Conservation (phyloP, 2,888 invertebrate species). For the Drosophila pullipes region DNA sequence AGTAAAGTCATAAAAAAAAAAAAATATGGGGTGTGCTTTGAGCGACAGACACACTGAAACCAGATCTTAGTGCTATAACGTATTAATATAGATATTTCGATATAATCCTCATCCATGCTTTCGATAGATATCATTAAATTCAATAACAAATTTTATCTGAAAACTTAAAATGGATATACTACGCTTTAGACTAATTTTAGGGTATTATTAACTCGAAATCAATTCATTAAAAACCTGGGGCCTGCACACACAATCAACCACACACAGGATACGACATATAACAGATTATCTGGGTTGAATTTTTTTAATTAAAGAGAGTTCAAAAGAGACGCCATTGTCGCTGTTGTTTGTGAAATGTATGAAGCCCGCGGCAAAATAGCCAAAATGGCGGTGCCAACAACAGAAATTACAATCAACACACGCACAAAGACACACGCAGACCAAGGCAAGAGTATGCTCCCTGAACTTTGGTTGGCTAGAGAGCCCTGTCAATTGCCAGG, state of each 20-base stretch:
- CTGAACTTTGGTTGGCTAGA: constrained; percentile 30
- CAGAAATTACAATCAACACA: constrained; percentile 39
- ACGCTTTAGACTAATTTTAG: neutral
- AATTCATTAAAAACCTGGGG: constrained; percentile 52
- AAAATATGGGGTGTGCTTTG: neutral
- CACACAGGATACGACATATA: constrained; percentile 14
- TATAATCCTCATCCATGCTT: neutral
- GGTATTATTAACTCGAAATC: constrained; percentile 40
- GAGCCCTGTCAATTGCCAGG: constrained; percentile 43
- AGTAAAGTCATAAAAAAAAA: constrained; percentile 49
- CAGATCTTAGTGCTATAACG: neutral
- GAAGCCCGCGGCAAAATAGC: constrained; percentile 49
- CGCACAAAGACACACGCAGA: constrained; percentile 1
- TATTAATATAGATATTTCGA: neutral
- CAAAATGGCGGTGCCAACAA: constrained; percentile 60
- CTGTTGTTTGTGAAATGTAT: constrained; percentile 66
- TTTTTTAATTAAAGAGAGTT: constrained; percentile 76
- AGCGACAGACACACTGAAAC: constrained; percentile 4
- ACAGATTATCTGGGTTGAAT: constrained; percentile 31
- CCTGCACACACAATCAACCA: constrained; percentile 13
- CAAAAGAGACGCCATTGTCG: constrained; percentile 58
- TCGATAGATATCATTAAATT: neutral
- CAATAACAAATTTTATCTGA: neutral
- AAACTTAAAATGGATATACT: neutral
- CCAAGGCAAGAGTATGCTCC: constrained; percentile 23